These are phyloP conservation scores for Alligator mississippiensis DNA, from an alignment of 2,113 vertebrate genomes.

Conservation along the genomic window DNA sequence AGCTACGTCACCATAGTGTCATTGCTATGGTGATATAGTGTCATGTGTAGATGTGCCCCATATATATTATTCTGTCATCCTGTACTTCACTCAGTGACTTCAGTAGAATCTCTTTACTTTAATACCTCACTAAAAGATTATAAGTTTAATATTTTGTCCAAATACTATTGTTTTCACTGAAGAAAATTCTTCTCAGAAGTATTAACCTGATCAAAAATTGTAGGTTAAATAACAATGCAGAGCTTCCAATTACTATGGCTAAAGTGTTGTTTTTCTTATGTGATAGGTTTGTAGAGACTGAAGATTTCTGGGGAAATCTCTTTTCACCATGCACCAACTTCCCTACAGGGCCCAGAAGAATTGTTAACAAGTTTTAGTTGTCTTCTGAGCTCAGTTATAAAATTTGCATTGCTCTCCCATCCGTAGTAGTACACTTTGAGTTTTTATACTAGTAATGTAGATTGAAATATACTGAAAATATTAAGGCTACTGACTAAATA, in stretches of 20 bases:
- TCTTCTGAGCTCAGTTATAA: neutral
- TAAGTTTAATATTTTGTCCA: accelerated
- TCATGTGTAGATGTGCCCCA: neutral
- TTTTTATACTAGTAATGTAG: constrained; percentile 27
- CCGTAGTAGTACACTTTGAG: neutral
- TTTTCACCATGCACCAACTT: neutral
- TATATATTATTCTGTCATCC: neutral
- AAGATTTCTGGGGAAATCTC: neutral
- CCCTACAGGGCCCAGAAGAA: neutral
- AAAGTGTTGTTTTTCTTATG: neutral
- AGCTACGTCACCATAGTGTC: too few species aligned
- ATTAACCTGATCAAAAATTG: neutral
- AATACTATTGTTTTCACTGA: neutral
- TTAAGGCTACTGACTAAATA: constrained; percentile 31
- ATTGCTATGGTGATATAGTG: too few species aligned
- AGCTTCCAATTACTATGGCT: neutral
- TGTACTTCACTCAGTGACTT: neutral
- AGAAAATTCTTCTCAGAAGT: neutral
- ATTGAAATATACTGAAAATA: constrained; percentile 10
- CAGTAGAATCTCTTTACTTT: neutral
- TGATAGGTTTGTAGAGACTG: neutral
- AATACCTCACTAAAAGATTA: neutral
- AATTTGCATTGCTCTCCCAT: constrained; percentile 16
- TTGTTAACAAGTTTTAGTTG: constrained; percentile 29
- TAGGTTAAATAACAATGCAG: neutral